These are phyloP conservation scores for Anguilla japonica DNA, from an alignment of 2,113 vertebrate species.

Conservation along the genomic window DNA sequence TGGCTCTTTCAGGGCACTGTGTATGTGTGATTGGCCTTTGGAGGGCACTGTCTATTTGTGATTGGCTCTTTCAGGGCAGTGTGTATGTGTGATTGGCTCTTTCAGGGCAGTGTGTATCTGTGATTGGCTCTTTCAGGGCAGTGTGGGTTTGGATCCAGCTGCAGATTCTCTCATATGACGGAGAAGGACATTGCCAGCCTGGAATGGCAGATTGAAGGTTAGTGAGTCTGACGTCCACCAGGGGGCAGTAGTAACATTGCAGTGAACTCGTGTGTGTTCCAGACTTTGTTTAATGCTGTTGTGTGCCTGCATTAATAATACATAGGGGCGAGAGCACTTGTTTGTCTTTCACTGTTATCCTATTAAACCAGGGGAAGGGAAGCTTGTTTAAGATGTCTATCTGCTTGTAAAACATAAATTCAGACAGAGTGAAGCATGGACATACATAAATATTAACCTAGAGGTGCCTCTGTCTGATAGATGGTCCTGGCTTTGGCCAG, in stretches of 20 bases:
- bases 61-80: not conserved
- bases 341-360: not conserved
- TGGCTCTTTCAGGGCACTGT: slow-evolving; percentile 72
- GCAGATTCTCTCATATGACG: slow-evolving; percentile 93
- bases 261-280: not conserved
- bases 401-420: not conserved
- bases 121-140: slow-evolving; percentile 64
- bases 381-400: not conserved
- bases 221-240: not conserved
- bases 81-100: not conserved
- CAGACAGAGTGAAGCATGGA: not conserved
- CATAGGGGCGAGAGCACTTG: not conserved
- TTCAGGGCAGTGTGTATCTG: not conserved
- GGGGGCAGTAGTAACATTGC: not conserved
- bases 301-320: not conserved
- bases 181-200: slow-evolving; percentile 79
- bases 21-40: slow-evolving; percentile 17
- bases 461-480: not conserved
- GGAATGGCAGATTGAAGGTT: slow-evolving; percentile 81
- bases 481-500: not conserved
- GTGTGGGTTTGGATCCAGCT: slow-evolving; percentile 86
- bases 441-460: not conserved
- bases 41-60: not conserved
- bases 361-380: not conserved
- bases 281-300: not conserved